A percentile compares a stretch with the other conserved stretches of the same genome.
Conservation (phyloP, 2,888 invertebrate species). For the Synanthedon myopaeformis region DNA sequence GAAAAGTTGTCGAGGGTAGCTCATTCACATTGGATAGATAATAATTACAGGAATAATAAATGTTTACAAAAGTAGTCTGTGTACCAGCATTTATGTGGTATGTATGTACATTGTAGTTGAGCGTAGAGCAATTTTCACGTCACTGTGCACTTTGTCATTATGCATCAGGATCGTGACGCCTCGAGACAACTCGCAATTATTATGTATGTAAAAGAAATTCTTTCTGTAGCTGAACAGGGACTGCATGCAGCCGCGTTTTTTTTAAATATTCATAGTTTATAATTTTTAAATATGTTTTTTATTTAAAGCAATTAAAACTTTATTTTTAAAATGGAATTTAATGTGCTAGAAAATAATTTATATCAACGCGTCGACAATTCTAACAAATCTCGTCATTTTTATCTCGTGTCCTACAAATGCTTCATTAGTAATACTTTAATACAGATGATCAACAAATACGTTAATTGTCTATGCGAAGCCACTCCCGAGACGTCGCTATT, state of each 20-base stretch:
- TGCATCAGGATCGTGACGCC: conserved; percentile 69
- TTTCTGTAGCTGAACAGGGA: conserved; percentile 44
- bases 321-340: too few relatives aligned
- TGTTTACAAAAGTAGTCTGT: conserved; percentile 4
- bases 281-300: background rate
- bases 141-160: conserved; percentile 68
- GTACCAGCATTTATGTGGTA: conserved; percentile 3
- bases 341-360: too few relatives aligned
- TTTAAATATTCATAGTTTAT: background rate
- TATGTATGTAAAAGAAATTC: conserved; percentile 69
- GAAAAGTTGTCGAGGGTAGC: conserved; percentile 4
- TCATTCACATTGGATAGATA: conserved; percentile 12
- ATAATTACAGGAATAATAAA: conserved; percentile 19
- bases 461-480: background rate
- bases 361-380: too few relatives aligned
- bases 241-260: conserved; percentile 25
- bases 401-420: too few relatives aligned
- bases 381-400: too few relatives aligned
- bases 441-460: background rate
- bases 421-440: background rate
- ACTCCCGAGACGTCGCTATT: conserved; percentile 58
- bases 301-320: too few relatives aligned
- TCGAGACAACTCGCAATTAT: conserved; percentile 68
- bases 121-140: conserved; percentile 65
- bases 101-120: conserved; percentile 14